Evolutionary conservation across 2,888 invertebrate genomes (phyloP), one percentile per base, ranked within the genome.

Genomic region (Clunio marinus): DNA sequence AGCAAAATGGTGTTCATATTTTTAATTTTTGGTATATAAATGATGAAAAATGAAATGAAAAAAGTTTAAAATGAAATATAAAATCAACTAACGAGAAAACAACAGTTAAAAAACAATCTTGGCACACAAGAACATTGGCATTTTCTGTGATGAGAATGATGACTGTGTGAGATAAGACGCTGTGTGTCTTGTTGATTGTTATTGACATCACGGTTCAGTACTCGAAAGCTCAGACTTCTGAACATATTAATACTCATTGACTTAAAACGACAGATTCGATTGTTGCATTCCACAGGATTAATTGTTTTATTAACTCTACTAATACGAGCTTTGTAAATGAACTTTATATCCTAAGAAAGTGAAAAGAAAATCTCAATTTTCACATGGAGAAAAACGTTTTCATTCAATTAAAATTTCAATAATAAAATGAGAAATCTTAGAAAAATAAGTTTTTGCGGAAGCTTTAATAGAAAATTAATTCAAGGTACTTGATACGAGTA

Each of bases 81-180:
- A 17, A 25, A n/a, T 20, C 22, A 55, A 68, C 68, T 58, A 68
- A 68, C 68, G 68, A 32, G 22, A 57, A 67, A 57, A 68, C 68
- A 68, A 58, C 58, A 58, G 37, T 55, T 68, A 55, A 41, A 28
- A n/a, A 60, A 58, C 8, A 58, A 28, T 51, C 35, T 58, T 58
- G 57, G 57, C 41, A 68, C 58, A 45, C 68, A 58, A 46, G 57
- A 68, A 58, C 68, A 68, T 58, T 68, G 17, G 66, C 66, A 32
- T 28, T 20, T 66, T 51, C 35, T 66, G 51, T 51, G 66, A 58
- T 57, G 57, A n/a, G n/a, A n/a, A 37, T 57, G 58, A 68, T 66
- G 66, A 55, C 7, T 15, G 13, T 32, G 17, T 17, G 2, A 22
- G 15, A 66, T 55, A 55, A 66, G 66, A n/a, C 35, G 66, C n/a